Evolutionary conservation across 2,888 invertebrate species (phyloP), one percentile per base, ranked within the genome.

Genomic region (Oscheius onirici): DNA sequence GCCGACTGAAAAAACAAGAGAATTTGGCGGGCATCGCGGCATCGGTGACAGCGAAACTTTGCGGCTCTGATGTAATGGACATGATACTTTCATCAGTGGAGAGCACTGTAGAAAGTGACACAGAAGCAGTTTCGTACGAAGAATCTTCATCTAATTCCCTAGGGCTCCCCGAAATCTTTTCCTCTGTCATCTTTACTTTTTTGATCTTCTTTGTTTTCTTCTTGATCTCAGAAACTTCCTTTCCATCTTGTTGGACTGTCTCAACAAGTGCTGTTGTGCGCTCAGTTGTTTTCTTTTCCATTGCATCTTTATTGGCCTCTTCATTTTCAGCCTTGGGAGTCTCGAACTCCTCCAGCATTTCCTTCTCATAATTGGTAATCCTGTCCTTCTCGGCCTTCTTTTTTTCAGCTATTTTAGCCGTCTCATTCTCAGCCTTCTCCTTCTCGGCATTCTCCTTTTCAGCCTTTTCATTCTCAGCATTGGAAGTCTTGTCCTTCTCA

Each of bases 101-200:
- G 10, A 61, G 20, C 20, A 44, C 46, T 24, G 61, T 44, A 24
- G 46, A 61, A 8, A 44, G 46, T 3, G 24, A 46, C 1, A 61
- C 46, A 20, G 44, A 61, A 11, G 40, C 58, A 17, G 58, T 58
- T 20, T 40, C 58, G 22, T 58, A 58, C 15, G 65, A 65, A 1
- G 65, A 65, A 40, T 65, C 65, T 10, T 15, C 65, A 20, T 65
- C 28, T 28, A 24, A n/a, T 41, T 44, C n/a, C n/a, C n/a, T n/a
- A n/a, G n/a, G n/a, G n/a, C n/a, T n/a, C n/a, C n/a, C n/a, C n/a
- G n/a, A n/a, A n/a, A 1, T 43, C 13, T 43, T 43, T 17, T 60
- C 60, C 6, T 17, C 43, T 20, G 41, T n/a, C n/a, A 8, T 17
- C 24, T 41, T 54, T 72, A 63, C 57, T 55, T 51, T 15, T 46